phyloP scores from a whole-genome alignment of 2,113 vertebrate species.

The Falcunculus frontatus region DNA sequence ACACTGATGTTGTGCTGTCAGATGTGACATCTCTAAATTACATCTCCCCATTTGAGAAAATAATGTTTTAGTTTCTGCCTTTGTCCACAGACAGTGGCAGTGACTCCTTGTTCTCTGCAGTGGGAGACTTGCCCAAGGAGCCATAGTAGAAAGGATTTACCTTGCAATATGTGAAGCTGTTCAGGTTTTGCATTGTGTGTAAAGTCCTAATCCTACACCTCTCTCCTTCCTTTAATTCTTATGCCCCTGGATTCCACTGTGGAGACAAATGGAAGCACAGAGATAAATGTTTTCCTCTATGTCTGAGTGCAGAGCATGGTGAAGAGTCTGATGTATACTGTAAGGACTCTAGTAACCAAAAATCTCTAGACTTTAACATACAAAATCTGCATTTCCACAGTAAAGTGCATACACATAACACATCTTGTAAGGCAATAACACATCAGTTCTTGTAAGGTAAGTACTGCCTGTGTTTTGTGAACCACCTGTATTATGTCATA shows the following conservation, averaged over 20 bases:
- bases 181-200: not conserved
- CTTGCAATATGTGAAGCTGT: not conserved
- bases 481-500: not conserved
- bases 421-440: not conserved
- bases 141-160: not conserved
- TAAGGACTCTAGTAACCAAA: not conserved
- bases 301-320: not conserved
- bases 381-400: not conserved
- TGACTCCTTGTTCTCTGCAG: not conserved
- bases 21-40: not conserved
- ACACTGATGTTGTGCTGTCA: not conserved
- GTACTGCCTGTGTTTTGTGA: not conserved
- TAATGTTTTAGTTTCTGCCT: not conserved
- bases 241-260: not conserved
- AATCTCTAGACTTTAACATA: not conserved
- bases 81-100: not conserved
- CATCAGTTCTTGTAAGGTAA: slow-evolving; percentile 15
- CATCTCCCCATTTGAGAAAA: not conserved
- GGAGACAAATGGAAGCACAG: not conserved
- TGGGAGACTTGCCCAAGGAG: not conserved
- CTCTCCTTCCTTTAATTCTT: not conserved
- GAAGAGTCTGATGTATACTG: not conserved
- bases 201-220: not conserved
- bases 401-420: not conserved
- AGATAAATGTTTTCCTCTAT: not conserved